phyloP scores from a whole-genome alignment of 2,888 invertebrate genomes.

The Agrenia bidenticulata region DNA sequence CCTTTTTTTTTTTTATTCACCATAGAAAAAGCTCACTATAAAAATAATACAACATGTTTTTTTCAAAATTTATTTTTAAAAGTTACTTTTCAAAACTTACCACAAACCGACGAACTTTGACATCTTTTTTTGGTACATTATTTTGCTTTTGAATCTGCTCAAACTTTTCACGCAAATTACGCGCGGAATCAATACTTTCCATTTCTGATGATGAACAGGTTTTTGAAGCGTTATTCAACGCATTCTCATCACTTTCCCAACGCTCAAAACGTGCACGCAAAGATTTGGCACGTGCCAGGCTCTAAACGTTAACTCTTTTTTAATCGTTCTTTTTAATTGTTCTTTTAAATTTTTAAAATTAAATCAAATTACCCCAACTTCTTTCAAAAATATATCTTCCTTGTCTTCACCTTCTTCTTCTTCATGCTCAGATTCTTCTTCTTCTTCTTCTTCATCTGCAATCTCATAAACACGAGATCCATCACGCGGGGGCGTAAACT shows the following conservation, averaged over 20 bases:
- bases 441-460: conserved; percentile 66
- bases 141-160: conserved; percentile 58
- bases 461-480: conserved; percentile 57
- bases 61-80: no score
- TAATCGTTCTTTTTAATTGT: no score
- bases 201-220: conserved; percentile 60
- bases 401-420: conserved; percentile 57
- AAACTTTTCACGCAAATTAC: conserved; percentile 77
- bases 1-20: no score
- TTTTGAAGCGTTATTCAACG: conserved; percentile 55
- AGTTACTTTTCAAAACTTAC: conserved; percentile 63
- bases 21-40: no score
- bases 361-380: conserved; percentile 57
- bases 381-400: conserved; percentile 68
- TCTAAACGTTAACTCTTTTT: no score
- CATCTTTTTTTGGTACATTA: conserved; percentile 57
- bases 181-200: conserved; percentile 82
- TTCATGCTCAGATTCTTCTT: conserved; percentile 56
- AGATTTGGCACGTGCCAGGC: conserved; percentile 74
- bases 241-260: conserved; percentile 73
- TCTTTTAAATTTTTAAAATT: conserved; percentile 10
- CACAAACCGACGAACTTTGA: conserved; percentile 88
- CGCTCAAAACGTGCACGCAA: conserved; percentile 84
- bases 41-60: no score
- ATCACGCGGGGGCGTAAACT: no score